Conservation (phyloP, 2,797 vertebrate genomes). For the Gallinago nigripennis region DNA sequence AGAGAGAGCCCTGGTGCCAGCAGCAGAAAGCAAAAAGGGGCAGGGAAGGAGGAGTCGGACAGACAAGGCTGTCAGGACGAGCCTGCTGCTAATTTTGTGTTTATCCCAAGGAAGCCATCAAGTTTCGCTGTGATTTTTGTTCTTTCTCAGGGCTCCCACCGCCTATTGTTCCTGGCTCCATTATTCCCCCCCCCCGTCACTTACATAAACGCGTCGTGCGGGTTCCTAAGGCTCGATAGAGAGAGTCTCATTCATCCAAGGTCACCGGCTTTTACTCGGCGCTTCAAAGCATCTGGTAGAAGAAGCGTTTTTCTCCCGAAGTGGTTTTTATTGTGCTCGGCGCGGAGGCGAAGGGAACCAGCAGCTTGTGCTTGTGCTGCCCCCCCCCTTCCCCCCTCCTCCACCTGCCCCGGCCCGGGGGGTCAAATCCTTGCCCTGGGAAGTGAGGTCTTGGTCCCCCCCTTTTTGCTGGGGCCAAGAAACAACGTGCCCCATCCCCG, state of each 20-base stretch:
- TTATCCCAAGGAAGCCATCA: not conserved
- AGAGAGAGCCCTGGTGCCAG: not conserved
- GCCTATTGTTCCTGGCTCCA: conserved; percentile 38
- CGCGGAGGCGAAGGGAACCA: not conserved
- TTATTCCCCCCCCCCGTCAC: not conserved
- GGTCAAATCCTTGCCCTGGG: not conserved
- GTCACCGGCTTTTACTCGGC: conserved; percentile 60
- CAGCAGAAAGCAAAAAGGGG: not conserved
- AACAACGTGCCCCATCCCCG: not conserved
- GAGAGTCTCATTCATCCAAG: conserved; percentile 50
- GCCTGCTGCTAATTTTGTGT: not conserved
- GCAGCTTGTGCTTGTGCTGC: not conserved
- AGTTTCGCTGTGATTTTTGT: not conserved
- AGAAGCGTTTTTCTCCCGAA: conserved; percentile 16
- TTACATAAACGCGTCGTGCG: conserved; percentile 26
- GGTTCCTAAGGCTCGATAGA: conserved; percentile 24
- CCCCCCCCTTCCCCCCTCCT: not conserved
- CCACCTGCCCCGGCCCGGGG: fast-evolving
- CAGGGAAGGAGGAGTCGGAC: not conserved
- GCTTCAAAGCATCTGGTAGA: conserved; percentile 52
- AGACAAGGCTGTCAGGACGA: not conserved
- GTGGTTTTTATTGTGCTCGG: not conserved
- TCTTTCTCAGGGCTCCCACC: not conserved
- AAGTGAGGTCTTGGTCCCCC: not conserved
- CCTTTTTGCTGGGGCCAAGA: not conserved